Evolutionary conservation across 2,888 invertebrate genomes (phyloP).

Genomic region (Pachymerium ferrugineum): DNA sequence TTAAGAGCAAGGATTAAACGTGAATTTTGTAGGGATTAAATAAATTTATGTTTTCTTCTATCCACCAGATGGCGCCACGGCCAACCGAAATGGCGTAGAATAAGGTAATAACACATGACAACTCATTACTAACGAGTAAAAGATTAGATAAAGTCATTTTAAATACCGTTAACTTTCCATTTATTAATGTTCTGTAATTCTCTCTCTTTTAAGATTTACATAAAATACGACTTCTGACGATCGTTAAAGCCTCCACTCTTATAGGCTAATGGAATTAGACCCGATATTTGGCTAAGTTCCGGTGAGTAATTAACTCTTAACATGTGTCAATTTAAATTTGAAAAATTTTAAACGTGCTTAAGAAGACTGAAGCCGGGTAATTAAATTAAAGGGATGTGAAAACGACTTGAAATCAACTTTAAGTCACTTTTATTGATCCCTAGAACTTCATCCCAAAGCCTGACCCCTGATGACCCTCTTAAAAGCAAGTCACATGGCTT

Average conservation of each 20-base stretch:
- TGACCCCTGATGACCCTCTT: neutral
- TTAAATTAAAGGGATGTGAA: neutral
- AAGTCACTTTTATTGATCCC: neutral
- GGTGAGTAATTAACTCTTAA: neutral
- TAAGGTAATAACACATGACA: neutral
- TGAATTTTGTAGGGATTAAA: neutral
- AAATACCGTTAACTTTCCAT: neutral
- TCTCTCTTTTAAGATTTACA: too few species aligned
- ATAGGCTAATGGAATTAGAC: neutral
- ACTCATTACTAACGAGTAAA: neutral
- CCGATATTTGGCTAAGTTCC: neutral
- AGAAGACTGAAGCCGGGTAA: too few species aligned
- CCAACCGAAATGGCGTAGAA: neutral
- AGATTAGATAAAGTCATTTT: neutral
- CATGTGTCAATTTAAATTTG: neutral
- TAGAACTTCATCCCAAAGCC: neutral
- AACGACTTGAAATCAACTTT: neutral
- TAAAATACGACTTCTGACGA: too few species aligned
- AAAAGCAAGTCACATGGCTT: neutral
- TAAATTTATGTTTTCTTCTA: neutral
- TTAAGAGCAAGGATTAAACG: neutral
- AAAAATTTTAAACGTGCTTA: neutral
- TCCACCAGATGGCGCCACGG: neutral
- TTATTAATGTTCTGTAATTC: too few species aligned
- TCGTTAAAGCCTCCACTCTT: neutral